Conservation (phyloP, 2,888 invertebrate genomes). For the Boloria euphrosyne region DNA sequence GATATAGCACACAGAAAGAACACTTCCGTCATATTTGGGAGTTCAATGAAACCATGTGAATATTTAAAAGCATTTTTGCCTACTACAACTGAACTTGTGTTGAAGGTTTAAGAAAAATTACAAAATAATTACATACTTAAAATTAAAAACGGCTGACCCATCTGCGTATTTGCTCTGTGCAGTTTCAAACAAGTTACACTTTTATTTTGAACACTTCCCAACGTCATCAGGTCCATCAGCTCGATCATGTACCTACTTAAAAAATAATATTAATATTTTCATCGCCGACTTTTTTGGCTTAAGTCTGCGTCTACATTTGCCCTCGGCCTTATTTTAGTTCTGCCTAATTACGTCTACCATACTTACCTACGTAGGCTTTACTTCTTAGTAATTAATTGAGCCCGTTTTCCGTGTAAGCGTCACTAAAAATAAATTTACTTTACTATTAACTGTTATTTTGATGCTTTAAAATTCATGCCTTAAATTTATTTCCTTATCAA, state of each 20-base stretch:
- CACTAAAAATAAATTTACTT: slow-evolving; percentile 16
- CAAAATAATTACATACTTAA: not conserved
- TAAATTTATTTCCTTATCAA: slow-evolving; percentile 2
- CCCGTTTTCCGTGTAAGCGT: slow-evolving; percentile 11
- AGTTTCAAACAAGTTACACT: no score
- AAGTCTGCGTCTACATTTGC: not conserved
- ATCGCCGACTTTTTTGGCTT: not conserved
- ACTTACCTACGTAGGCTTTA: slow-evolving; percentile 8
- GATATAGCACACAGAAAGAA: no score
- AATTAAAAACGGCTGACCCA: no score
- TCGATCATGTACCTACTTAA: no score
- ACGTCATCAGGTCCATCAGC: no score
- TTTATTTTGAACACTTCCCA: no score
- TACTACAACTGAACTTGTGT: no score
- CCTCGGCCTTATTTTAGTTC: slow-evolving; percentile 12
- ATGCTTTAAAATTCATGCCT: slow-evolving; percentile 4
- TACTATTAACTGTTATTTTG: slow-evolving; percentile 13
- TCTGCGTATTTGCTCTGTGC: no score
- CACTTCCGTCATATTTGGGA: no score
- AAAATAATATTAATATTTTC: not conserved
- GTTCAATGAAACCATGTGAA: no score
- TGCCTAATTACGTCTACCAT: slow-evolving; percentile 15
- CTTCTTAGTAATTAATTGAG: slow-evolving; percentile 23
- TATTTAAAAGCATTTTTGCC: no score
- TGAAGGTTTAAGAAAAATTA: not conserved